Evolutionary conservation across 2,888 invertebrate species (phyloP).

Genomic region (Cybosia mesomella): DNA sequence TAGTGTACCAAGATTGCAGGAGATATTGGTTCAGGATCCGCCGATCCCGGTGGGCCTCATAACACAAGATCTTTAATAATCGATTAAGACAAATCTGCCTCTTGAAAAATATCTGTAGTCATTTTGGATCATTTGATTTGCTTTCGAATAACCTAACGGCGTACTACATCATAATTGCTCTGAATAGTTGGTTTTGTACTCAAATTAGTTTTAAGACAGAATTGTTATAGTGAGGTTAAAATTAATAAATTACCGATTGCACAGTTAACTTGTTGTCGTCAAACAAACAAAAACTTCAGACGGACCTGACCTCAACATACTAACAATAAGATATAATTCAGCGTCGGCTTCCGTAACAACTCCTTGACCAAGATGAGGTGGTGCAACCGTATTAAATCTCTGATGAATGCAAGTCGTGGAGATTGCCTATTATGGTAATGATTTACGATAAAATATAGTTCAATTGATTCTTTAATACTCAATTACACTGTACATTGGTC

Average conservation of each 20-base stretch:
- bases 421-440: not conserved
- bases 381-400: slow-evolving; percentile 38
- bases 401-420: slow-evolving; percentile 19
- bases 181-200: no score
- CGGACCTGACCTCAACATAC: slow-evolving; percentile 47
- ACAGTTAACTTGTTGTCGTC: not conserved
- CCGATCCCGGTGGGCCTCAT: no score
- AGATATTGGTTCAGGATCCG: no score
- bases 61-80: no score
- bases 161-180: no score
- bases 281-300: slow-evolving; percentile 24
- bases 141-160: no score
- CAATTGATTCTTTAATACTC: not conserved
- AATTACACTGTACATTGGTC: not conserved
- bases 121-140: no score
- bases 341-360: slow-evolving; percentile 34
- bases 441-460: not conserved
- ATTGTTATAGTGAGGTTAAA: not conserved
- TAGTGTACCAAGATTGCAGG: no score
- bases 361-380: slow-evolving; percentile 49
- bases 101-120: no score
- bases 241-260: slow-evolving; percentile 3
- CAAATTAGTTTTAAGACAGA: not conserved
- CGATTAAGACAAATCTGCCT: no score
- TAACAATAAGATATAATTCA: slow-evolving; percentile 27